phyloP scores from a whole-genome alignment of 2,888 invertebrate genomes.

The Nymphalis polychloros region DNA sequence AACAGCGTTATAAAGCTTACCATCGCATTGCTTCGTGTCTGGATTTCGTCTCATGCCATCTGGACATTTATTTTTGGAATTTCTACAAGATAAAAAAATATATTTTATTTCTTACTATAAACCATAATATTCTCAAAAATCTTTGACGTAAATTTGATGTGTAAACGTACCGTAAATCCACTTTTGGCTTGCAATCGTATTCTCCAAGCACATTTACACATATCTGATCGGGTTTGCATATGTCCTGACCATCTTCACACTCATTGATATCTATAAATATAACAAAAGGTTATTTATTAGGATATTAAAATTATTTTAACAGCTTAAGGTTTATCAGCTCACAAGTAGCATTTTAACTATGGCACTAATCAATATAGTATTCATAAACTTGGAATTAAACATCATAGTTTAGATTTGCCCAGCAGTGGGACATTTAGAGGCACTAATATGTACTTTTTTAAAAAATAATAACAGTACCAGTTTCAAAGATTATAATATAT shows the following conservation, averaged over 20 bases:
- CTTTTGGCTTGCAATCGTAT: conserved; percentile 84
- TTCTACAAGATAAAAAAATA: conserved; percentile 26
- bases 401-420: too few species aligned
- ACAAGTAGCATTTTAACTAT: too few species aligned
- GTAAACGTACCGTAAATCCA: conserved; percentile 18
- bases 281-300: neutral
- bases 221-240: conserved; percentile 87
- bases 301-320: too few species aligned
- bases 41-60: conserved; percentile 63
- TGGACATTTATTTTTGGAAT: conserved; percentile 49
- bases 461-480: too few species aligned
- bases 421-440: too few species aligned
- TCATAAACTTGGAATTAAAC: too few species aligned
- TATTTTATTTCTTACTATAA: neutral
- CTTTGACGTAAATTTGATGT: neutral
- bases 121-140: neutral
- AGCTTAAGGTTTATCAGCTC: too few species aligned
- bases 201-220: conserved; percentile 93
- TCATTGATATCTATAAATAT: conserved; percentile 90
- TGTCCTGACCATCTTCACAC: conserved; percentile 88
- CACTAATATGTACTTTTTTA: too few species aligned
- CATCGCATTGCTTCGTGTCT: conserved; percentile 57
- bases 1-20: conserved; percentile 44
- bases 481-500: too few species aligned
- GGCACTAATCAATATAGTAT: too few species aligned